A percentile compares a stretch with the other conserved stretches of the same genome.
These are phyloP conservation scores for Melanotaenia nigrans DNA, from an alignment of 2,797 vertebrate species.

Conservation along the genomic window DNA sequence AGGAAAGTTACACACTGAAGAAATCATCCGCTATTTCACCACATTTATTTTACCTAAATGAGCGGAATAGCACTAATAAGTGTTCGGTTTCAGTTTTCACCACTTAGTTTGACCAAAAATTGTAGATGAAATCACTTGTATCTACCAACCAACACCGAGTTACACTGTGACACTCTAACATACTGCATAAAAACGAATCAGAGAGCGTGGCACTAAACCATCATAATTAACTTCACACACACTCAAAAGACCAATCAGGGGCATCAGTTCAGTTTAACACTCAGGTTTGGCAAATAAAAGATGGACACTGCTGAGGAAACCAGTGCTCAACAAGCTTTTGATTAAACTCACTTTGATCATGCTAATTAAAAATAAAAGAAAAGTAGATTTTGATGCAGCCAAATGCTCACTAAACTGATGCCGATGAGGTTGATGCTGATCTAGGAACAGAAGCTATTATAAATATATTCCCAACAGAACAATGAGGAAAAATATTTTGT, in stretches of 20 bases:
- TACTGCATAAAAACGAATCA: conserved; percentile 23
- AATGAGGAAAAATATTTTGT: conserved; percentile 5
- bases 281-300: background rate
- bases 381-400: background rate
- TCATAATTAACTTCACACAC: conserved; percentile 23
- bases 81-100: background rate
- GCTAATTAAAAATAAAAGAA: background rate
- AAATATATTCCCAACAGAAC: conserved; percentile 45
- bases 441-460: conserved; percentile 47
- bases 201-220: conserved; percentile 34
- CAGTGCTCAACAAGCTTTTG: background rate
- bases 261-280: conserved; percentile 2
- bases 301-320: background rate
- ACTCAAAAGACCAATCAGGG: conserved; percentile 8
- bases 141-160: background rate
- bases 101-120: background rate
- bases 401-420: conserved; percentile 13
- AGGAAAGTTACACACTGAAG: conserved; percentile 25
- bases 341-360: background rate
- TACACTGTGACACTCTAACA: conserved; percentile 12
- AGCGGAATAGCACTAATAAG: background rate
- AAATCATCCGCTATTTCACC: conserved; percentile 24
- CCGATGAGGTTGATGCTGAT: conserved; percentile 1
- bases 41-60: conserved; percentile 18
- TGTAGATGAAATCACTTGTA: background rate